Base-by-base conservation (phyloP, 2,888 invertebrate species). In the Trachelus troglodyta region DNA sequence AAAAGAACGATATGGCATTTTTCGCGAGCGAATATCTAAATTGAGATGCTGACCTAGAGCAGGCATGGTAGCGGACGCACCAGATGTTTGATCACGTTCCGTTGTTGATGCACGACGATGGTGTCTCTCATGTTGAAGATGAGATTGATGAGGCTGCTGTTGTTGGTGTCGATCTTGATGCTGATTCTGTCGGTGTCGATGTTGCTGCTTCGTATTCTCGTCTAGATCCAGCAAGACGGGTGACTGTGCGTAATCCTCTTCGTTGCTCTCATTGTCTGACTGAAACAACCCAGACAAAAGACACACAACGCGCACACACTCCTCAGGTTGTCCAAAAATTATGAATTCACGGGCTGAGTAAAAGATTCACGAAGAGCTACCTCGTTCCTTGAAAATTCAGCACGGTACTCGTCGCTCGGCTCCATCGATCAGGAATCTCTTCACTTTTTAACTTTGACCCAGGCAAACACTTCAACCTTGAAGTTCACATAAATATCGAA, bases 221-320 rank as follows among this genome's bases (percentile, higher is more conserved):
- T 91, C 91, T 31, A 91, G 83, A 79, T 91, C 91, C 74, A 91
- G 80, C 69, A 91, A 82, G n/a, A 91, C 86, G 0, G 90, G 91
- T 11, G 90, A 90, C 56, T 84, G 87, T 77, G 87, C 87, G 34
- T 85, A 87, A 30, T 89, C 90, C 31, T 89, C 88, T 30, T 83
- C 81, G 73, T 86, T 88, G 80, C 89, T 90, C 73, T 89, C 91
- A 71, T 90, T 88, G 30, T 89, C 89, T 9, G 89, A 86, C 90
- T 90, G 77, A 12, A 86, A 82, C 56, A 56, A 56, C 71, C 71
- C 33, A 34, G 31, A 34, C 12, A 71, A 71, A 71, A 71, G 71
- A 71, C 71, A 34, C 71, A 56, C 56, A 56, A 40, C 56, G 56
- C 56, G 56, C 56, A 56, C 56, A 23, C 71, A 34, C 71, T 71